These are phyloP conservation scores for Crematogaster levior DNA, from an alignment of 2,888 invertebrate species.

Conservation along the genomic window DNA sequence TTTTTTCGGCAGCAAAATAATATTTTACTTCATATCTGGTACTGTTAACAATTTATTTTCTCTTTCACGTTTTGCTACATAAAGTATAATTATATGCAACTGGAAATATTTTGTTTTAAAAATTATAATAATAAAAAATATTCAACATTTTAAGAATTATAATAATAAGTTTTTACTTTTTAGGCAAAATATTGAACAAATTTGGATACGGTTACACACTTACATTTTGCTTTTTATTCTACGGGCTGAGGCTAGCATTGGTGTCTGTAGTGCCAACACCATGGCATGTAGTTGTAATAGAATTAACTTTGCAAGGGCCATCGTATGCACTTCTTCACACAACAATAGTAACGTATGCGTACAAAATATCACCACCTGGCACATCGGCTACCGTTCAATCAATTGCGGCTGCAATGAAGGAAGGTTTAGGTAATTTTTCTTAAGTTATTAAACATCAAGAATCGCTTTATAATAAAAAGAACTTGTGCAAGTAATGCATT, in stretches of 20 bases:
- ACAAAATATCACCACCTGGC: constrained; percentile 88
- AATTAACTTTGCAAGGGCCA: constrained; percentile 94
- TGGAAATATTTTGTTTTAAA: too few relatives aligned
- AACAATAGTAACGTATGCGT: constrained; percentile 90
- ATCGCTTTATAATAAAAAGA: background rate
- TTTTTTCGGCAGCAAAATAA: constrained; percentile 92
- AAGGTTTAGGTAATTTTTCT: constrained; percentile 89
- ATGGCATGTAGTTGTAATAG: constrained; percentile 93
- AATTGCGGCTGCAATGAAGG: constrained; percentile 94
- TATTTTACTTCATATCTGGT: constrained; percentile 92
- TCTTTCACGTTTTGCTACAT: background rate
- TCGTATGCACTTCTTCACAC: constrained; percentile 95
- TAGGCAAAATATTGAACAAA: constrained; percentile 92
- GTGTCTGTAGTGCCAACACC: constrained; percentile 93
- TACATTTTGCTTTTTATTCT: constrained; percentile 92
- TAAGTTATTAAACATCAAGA: background rate
- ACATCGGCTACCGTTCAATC: constrained; percentile 95
- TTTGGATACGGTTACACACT: constrained; percentile 93
- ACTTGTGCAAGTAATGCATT: background rate
- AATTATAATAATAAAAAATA: too few relatives aligned
- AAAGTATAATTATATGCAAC: background rate
- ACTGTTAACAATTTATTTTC: constrained; percentile 36
- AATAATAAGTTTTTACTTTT: background rate
- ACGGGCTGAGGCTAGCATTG: constrained; percentile 90
- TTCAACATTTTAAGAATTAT: too few relatives aligned